Percentiles rank a stretch among this genome's conserved stretches.
phyloP scores from a whole-genome alignment of 2,888 invertebrate species.

The Tenthredo notha region DNA sequence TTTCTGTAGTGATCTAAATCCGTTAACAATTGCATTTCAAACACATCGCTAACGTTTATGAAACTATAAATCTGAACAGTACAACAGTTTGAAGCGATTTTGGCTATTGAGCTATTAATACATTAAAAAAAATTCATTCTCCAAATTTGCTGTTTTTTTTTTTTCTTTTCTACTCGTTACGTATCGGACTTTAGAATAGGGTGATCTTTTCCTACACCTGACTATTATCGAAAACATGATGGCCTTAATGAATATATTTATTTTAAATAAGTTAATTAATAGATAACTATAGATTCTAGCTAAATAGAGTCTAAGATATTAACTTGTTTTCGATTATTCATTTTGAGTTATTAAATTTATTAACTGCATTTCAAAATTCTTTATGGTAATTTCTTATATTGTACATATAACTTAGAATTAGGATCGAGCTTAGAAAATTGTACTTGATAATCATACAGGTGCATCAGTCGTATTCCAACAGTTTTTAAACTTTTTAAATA shows the following conservation, averaged over 20 bases:
- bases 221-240: slow-evolving; percentile 52
- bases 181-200: background rate
- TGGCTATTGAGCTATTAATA: background rate
- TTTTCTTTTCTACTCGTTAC: background rate
- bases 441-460: slow-evolving; percentile 35
- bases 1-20: slow-evolving; percentile 24
- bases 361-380: slow-evolving; percentile 14
- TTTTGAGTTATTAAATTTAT: slow-evolving; percentile 34
- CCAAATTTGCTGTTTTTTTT: background rate
- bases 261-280: slow-evolving; percentile 51
- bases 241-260: slow-evolving; percentile 46
- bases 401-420: slow-evolving; percentile 31
- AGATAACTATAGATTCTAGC: slow-evolving; percentile 45
- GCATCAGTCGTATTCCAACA: background rate
- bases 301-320: slow-evolving; percentile 50
- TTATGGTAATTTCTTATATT: background rate
- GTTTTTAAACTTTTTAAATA: background rate
- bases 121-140: background rate
- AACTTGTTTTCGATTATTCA: slow-evolving; percentile 38
- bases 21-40: background rate
- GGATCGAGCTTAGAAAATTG: slow-evolving; percentile 10
- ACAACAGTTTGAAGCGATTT: slow-evolving; percentile 22
- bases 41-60: background rate
- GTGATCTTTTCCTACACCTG: slow-evolving; percentile 39
- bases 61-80: background rate